Base-by-base conservation (phyloP, 2,113 vertebrate genomes). In the Microtus pennsylvanicus region DNA sequence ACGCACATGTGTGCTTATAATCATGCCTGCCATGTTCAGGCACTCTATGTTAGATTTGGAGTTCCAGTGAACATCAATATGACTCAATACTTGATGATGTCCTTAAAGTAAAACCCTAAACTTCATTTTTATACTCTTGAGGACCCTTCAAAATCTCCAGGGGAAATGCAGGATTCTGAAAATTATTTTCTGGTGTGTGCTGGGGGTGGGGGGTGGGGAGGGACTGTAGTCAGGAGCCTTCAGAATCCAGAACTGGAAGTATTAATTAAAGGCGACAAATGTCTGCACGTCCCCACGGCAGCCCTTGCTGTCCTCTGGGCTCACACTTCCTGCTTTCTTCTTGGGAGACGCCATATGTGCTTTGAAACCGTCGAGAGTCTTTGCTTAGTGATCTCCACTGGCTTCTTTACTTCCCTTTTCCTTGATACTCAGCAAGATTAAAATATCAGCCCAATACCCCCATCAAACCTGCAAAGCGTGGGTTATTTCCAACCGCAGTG, bases 381-480 rank as follows among this genome's bases (percentile, higher is more conserved):
- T 72, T 65, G 45, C 80, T 80, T 24, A 67, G 69, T 10, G 21
- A 47, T 83, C 78, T 33, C 7, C 58, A 47, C 24, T 87, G 78
- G 77, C 47, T 75, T 83, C 85, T 65, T 80, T 50, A 55, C 75
- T 90, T 81, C 83, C 45, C 76, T 92, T 7, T 7, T 75, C 50
- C 85, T 72, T 76, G 86, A 80, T 90, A 58, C 83, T 58, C 94
- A 77, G 93, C 63, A 70, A 95, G 92, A 96, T 88, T 89, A 76
- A 96, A 91, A 94, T 96, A 89, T 90, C 96, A 97, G 61, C 95
- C 75, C 87, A 45, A 47, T 61, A 69, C 42, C 52, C 83, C 58
- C 35, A 38, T 42, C 74, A 91, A 96, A 96, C 89, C 78, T 81
- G 75, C 45, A 96, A 91, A 88, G 95, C 21, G 8, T 75, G 93